A percentile compares a stretch with the other conserved stretches of the same genome.
Evolutionary conservation across 92 coral and sea anemone species (phyloP).

Genomic region (Parazoanthus atlanticus): DNA sequence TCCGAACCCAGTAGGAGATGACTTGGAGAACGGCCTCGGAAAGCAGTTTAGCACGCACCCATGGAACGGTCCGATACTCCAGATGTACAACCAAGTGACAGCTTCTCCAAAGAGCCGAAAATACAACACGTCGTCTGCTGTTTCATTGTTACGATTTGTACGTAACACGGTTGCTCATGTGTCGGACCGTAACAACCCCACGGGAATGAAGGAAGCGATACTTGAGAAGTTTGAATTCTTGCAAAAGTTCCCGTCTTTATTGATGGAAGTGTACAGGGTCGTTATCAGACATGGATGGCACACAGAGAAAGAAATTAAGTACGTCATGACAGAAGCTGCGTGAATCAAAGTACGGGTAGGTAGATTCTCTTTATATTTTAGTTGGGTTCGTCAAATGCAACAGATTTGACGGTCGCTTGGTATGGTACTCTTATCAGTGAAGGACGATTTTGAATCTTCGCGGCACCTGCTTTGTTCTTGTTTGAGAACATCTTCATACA

Average conservation of each 20-base stretch:
- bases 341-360: not conserved
- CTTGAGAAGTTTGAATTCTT: slow-evolving; percentile 24
- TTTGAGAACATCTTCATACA: too few relatives aligned
- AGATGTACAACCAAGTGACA: slow-evolving; percentile 25
- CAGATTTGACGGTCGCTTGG: too few relatives aligned
- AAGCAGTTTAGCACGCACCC: not conserved
- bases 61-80: not conserved
- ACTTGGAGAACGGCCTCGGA: slow-evolving; percentile 8
- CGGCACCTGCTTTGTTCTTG: too few relatives aligned
- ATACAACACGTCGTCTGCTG: slow-evolving; percentile 8
- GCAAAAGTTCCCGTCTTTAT: not conserved
- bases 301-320: not conserved
- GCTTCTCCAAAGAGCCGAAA: not conserved
- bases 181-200: not conserved
- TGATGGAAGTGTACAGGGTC: slow-evolving; percentile 21
- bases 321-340: not conserved
- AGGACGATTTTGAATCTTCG: too few relatives aligned
- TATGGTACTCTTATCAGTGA: too few relatives aligned
- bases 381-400: too few relatives aligned
- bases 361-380: too few relatives aligned
- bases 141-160: slow-evolving; percentile 21
- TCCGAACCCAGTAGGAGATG: not conserved
- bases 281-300: not conserved
- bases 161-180: slow-evolving; percentile 19
- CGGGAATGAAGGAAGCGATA: not conserved